phyloP scores from a whole-genome alignment of 1,140 invertebrate genomes.

The Limonius californicus region DNA sequence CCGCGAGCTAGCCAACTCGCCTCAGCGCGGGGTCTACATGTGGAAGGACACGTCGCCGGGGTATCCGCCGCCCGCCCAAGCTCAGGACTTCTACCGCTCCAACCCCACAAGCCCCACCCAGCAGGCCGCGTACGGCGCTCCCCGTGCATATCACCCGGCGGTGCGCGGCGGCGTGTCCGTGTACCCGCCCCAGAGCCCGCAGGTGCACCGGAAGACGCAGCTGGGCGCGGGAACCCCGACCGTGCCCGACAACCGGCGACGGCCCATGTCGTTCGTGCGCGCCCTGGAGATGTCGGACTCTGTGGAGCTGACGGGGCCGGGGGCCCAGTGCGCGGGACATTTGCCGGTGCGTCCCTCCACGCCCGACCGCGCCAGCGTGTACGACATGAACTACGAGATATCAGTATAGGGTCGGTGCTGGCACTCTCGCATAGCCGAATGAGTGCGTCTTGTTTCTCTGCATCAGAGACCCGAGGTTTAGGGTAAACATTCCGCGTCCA shows the following conservation, averaged over 20 bases:
- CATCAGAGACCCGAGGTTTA: slow-evolving; percentile 41
- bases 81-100: slow-evolving; percentile 51
- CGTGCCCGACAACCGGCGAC: slow-evolving; percentile 49
- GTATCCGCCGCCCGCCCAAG: slow-evolving; percentile 39
- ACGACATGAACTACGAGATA: slow-evolving; percentile 96
- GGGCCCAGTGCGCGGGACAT: slow-evolving; percentile 33
- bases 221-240: slow-evolving; percentile 30
- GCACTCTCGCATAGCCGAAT: slow-evolving; percentile 45
- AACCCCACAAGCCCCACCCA: slow-evolving; percentile 76
- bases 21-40: slow-evolving; percentile 76
- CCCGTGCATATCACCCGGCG: slow-evolving; percentile 56
- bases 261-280: slow-evolving; percentile 89
- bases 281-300: slow-evolving; percentile 73
- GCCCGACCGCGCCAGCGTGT: slow-evolving; percentile 82
- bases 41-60: slow-evolving; percentile 73
- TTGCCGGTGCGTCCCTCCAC: slow-evolving; percentile 53
- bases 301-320: slow-evolving; percentile 72
- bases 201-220: slow-evolving; percentile 49
- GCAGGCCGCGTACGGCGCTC: slow-evolving; percentile 47
- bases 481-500: slow-evolving; percentile 36
- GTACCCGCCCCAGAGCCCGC: slow-evolving; percentile 65
- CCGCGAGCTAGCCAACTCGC: slow-evolving; percentile 75
- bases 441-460: slow-evolving; percentile 42
- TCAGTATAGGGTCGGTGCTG: slow-evolving; percentile 66
- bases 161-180: slow-evolving; percentile 63